Conservation (phyloP, 2,797 vertebrate genomes). For the Vultur gryphus region DNA sequence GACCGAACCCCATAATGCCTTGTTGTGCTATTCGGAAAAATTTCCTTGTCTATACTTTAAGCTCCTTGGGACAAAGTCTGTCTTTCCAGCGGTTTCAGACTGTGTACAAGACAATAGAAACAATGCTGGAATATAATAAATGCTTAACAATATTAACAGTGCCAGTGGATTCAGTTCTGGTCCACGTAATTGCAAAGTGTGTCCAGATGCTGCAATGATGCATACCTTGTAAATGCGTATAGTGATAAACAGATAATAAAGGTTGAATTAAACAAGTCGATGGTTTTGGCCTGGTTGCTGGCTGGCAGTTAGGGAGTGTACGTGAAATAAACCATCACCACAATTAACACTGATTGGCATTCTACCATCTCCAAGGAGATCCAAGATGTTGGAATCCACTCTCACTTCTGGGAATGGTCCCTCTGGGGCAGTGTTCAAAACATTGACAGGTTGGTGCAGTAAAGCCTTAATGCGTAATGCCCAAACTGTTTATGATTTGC, state of each 20-base stretch:
- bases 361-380: not conserved
- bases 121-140: not conserved
- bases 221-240: not conserved
- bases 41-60: not conserved
- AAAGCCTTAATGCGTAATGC: not conserved
- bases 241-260: not conserved
- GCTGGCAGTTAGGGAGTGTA: not conserved
- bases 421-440: not conserved
- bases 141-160: not conserved
- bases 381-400: not conserved
- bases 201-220: constrained; percentile 21
- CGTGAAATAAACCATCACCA: not conserved
- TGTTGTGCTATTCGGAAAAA: not conserved
- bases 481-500: not conserved
- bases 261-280: not conserved
- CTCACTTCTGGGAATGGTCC: not conserved
- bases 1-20: not conserved
- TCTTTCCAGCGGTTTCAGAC: not conserved
- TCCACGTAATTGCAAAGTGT: not conserved
- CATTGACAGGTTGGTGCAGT: not conserved
- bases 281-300: not conserved
- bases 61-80: not conserved
- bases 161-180: not conserved
- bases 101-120: not conserved
- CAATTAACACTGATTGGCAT: not conserved